phyloP scores from a whole-genome alignment of 2,797 vertebrate genomes.

The Myiotriccus ornatus region DNA sequence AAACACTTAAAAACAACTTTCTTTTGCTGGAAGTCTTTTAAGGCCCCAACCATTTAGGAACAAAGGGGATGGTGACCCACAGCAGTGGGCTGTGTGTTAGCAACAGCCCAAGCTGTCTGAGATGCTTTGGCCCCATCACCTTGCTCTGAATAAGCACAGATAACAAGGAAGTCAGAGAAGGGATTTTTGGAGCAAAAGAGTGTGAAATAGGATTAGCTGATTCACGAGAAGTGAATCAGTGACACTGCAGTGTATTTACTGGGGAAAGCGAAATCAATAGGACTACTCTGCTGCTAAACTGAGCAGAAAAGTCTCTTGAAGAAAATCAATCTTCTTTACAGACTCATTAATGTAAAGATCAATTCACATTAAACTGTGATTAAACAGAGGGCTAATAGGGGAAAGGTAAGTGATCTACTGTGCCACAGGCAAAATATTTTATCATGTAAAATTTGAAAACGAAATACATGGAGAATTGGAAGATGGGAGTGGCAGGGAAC shows the following conservation, averaged over 20 bases:
- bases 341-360: constrained; percentile 68
- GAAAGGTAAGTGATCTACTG: not conserved
- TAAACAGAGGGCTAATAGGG: constrained; percentile 62
- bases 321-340: constrained; percentile 70
- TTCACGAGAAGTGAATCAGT: constrained; percentile 26
- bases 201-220: constrained; percentile 65
- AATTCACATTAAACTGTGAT: constrained; percentile 71
- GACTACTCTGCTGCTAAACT: constrained; percentile 47
- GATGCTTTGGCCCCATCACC: not conserved
- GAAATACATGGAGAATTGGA: not conserved
- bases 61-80: constrained; percentile 31
- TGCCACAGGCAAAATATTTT: not conserved
- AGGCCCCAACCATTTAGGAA: not conserved
- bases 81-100: not conserved
- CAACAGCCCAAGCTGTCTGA: not conserved
- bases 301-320: constrained; percentile 54
- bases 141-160: not conserved
- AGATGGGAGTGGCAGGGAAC: not conserved
- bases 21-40: not conserved
- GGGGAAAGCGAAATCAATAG: constrained; percentile 61
- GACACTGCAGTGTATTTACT: constrained; percentile 20
- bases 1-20: constrained; percentile 44
- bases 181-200: constrained; percentile 36
- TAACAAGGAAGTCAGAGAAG: constrained; percentile 7
- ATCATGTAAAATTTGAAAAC: not conserved